A percentile compares a stretch with the other conserved stretches of the same genome.
Conservation (phyloP, 2,888 invertebrate species). For the Amphipoea oculea region DNA sequence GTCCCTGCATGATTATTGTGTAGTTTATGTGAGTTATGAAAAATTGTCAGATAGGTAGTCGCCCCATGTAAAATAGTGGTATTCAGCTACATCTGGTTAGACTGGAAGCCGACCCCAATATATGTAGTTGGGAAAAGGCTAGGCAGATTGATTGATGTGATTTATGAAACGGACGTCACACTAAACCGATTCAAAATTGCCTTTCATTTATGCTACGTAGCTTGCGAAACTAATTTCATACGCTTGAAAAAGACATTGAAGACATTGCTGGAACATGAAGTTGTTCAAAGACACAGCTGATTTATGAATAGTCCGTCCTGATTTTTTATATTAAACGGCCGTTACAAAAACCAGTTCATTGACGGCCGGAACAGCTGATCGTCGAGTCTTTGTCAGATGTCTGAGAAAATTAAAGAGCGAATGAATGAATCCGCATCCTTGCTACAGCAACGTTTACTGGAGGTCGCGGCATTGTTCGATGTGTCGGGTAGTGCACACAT, state of each 20-base stretch:
- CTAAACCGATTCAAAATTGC: conserved; percentile 1
- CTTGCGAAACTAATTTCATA: background rate
- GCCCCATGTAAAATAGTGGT: background rate
- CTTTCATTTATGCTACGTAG: background rate
- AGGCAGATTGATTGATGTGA: background rate
- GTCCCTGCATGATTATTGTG: conserved; percentile 17
- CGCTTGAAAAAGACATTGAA: background rate
- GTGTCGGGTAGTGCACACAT: conserved; percentile 78
- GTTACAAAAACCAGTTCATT: conserved; percentile 64
- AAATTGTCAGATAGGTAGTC: background rate
- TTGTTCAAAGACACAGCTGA: conserved; percentile 22
- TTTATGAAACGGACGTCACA: background rate
- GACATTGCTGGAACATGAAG: background rate
- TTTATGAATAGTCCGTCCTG: conserved; percentile 22
- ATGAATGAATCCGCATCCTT: conserved; percentile 65
- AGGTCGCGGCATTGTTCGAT: conserved; percentile 79
- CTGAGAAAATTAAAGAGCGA: conserved; percentile 62
- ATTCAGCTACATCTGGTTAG: background rate
- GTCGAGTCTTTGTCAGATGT: conserved; percentile 57
- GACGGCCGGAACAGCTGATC: conserved; percentile 69
- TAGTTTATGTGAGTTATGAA: conserved; percentile 3
- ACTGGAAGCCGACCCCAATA: background rate
- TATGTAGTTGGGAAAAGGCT: background rate
- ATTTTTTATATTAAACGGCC: conserved; percentile 46
- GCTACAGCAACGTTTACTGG: conserved; percentile 66